Percentiles rank a stretch among this genome's conserved stretches.
Evolutionary conservation across 30 jellyfish, hydroid and myxozoan genomes (phyloP).

Genomic region (Catostylus mosaicus): DNA sequence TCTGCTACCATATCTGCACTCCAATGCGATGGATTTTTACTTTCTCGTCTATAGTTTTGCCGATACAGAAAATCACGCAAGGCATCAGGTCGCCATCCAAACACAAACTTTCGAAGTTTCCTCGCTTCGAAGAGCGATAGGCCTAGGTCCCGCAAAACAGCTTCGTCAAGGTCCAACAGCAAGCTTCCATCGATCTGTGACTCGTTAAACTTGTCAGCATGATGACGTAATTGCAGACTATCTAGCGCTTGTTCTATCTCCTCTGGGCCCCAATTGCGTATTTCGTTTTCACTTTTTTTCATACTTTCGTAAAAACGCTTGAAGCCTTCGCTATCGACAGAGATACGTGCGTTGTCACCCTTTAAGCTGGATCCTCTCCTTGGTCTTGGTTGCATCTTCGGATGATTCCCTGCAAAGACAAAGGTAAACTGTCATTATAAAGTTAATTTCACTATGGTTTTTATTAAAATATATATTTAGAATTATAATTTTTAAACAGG

Average conservation of each 20-base stretch:
- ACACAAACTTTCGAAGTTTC: slow-evolving; percentile 84
- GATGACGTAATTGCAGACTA: slow-evolving; percentile 58
- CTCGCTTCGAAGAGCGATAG: slow-evolving; percentile 85
- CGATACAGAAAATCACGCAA: slow-evolving; percentile 43
- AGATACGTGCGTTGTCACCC: slow-evolving; percentile 17
- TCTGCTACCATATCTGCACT: slow-evolving; percentile 69
- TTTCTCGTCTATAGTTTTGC: slow-evolving; percentile 33
- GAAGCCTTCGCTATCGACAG: slow-evolving; percentile 71
- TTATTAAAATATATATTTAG: no score
- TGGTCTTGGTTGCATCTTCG: slow-evolving; percentile 44
- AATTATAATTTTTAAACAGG: no score
- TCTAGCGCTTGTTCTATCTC: slow-evolving; percentile 70
- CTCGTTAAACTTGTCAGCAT: slow-evolving; percentile 67
- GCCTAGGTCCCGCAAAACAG: slow-evolving; percentile 90
- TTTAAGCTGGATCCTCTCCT: slow-evolving; percentile 62
- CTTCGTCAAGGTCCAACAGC: slow-evolving; percentile 89
- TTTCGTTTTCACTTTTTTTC: slow-evolving; percentile 77
- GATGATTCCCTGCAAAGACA: slow-evolving; percentile 41
- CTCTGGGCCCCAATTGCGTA: slow-evolving; percentile 85
- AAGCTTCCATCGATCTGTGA: slow-evolving; percentile 90
- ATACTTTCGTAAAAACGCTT: slow-evolving; percentile 73
- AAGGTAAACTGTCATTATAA: background rate
- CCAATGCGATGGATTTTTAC: slow-evolving; percentile 92
- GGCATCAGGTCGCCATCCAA: slow-evolving; percentile 96
- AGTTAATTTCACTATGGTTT: no score